Evolutionary conservation across 2,797 vertebrate species (phyloP), one percentile per base, ranked within the genome.

Genomic region (Dromococcyx pavoninus): DNA sequence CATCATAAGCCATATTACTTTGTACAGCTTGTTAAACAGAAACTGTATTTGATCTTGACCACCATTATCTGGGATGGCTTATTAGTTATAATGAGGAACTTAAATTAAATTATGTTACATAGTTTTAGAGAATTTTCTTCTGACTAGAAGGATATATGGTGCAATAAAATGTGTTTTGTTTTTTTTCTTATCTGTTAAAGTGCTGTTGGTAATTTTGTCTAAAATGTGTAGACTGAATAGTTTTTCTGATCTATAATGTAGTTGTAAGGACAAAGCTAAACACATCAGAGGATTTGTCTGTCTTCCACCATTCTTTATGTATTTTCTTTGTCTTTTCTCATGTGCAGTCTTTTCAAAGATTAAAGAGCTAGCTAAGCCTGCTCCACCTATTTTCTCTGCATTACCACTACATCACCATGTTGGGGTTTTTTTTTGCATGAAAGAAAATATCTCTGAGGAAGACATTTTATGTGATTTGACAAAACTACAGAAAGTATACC

Each of bases 291-390:
- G 58, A 89, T 75, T 93, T 86, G 70, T 93, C 51, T 95, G n/a
- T 72, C 89, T 91, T 89, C 43, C 35, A 76, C 65, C 14, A 66
- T 91, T 81, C 33, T 88, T 79, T 72, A 79, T 89, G 19, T 84
- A 67, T 58, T 94, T 91, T 37, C 67, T 82, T 17, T 22, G 21
- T 87, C 50, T 80, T 89, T n/a, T 84, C 43, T 95, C 62, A 84
- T 86, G n/a, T 69, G 15, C 28, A 70, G 32, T 57, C n/a, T 83
- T 95, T 86, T 39, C 27, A 50, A 91, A 93, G 94, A 95, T 94
- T 78, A 92, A 95, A 94, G 75, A 93, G 32, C 35, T 60, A 16
- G 9, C 28, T 81, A 86, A 81, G 39, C 24, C 61, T 79, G 30
- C 10, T 92, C 46, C 35, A 86, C 87, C 14, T 86, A 77, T 89